phyloP scores from a whole-genome alignment of 2,888 invertebrate genomes.

The Harpalus rubripes region DNA sequence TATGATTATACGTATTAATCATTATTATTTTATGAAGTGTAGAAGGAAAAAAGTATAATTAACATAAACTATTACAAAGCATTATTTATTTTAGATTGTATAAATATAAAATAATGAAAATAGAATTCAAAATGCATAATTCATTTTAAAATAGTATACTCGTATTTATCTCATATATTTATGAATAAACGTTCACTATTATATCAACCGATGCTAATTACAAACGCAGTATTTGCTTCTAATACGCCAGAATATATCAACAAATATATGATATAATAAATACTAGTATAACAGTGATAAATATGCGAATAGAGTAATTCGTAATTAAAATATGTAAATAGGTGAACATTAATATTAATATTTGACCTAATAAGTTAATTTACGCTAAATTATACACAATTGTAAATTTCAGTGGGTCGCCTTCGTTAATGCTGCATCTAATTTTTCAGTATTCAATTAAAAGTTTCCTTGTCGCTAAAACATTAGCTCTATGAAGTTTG shows the following conservation, averaged over 20 bases:
- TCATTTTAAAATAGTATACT: not conserved
- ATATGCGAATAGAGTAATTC: constrained; percentile 7
- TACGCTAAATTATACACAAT: constrained; percentile 10
- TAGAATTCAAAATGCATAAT: not conserved
- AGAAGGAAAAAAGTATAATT: too few relatives aligned
- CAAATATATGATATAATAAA: not conserved
- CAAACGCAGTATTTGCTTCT: not conserved
- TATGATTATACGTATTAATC: too few relatives aligned
- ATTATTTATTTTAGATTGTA: too few relatives aligned
- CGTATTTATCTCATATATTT: not conserved
- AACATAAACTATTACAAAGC: too few relatives aligned
- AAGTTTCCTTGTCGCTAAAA: constrained; percentile 48
- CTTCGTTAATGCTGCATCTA: not conserved
- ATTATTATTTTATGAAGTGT: too few relatives aligned
- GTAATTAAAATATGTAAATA: constrained; percentile 32
- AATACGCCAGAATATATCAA: not conserved
- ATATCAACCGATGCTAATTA: not conserved
- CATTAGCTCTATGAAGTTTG: constrained; percentile 43
- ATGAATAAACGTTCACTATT: not conserved
- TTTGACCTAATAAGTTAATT: constrained; percentile 9
- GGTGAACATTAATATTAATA: constrained; percentile 11
- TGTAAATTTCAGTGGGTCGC: not conserved
- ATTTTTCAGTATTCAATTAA: constrained; percentile 51
- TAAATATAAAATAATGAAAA: not conserved
- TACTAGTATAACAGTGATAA: not conserved